phyloP scores from a whole-genome alignment of 2,888 invertebrate species.

The Sphecodes monilicornis region DNA sequence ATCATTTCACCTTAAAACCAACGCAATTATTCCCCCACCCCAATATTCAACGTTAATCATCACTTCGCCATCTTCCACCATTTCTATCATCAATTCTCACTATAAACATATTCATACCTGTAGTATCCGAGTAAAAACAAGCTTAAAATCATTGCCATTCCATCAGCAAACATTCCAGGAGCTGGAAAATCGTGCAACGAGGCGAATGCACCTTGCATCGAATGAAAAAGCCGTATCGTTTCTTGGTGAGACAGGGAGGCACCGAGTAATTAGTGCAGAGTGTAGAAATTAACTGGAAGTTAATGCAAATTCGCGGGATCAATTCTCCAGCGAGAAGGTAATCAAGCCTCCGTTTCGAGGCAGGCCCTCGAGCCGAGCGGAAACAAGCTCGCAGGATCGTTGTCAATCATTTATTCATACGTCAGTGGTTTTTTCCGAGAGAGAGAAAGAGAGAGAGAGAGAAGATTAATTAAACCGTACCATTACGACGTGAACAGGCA shows the following conservation, averaged over 20 bases:
- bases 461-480: slow-evolving; percentile 3
- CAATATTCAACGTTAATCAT: neutral
- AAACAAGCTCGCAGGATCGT: neutral
- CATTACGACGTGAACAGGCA: neutral
- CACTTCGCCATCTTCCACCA: neutral
- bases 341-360: neutral
- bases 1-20: neutral
- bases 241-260: neutral
- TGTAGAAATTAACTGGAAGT: neutral
- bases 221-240: neutral
- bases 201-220: neutral
- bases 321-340: neutral
- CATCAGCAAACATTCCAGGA: too few species aligned
- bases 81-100: neutral
- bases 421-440: neutral
- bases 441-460: neutral
- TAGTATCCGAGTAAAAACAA: neutral
- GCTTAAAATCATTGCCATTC: too few species aligned
- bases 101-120: neutral
- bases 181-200: neutral
- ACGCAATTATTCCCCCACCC: neutral
- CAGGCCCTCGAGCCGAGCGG: neutral
- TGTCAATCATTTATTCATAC: slow-evolving; percentile 16
- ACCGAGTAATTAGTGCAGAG: neutral
- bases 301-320: slow-evolving; percentile 3